These are phyloP conservation scores for Gallinago stenura DNA, from an alignment of 2,797 vertebrate genomes.

Conservation along the genomic window DNA sequence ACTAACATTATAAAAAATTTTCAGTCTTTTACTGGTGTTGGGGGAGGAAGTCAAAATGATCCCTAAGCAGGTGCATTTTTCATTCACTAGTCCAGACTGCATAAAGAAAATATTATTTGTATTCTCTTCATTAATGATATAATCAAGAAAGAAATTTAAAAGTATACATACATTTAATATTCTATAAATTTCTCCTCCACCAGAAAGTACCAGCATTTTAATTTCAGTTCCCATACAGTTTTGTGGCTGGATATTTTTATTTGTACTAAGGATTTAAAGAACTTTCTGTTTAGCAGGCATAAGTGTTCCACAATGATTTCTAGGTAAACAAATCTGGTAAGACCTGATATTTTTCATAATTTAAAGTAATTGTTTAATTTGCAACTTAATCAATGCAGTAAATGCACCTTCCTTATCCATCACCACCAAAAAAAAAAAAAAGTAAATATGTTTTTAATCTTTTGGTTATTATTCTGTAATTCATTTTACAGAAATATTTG, in stretches of 20 bases:
- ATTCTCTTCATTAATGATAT: not conserved
- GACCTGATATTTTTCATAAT: not conserved
- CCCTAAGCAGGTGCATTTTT: not conserved
- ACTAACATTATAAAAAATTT: not conserved
- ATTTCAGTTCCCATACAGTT: not conserved
- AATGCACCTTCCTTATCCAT: not conserved
- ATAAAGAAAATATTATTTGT: not conserved
- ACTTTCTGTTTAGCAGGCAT: not conserved
- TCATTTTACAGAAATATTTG: not conserved
- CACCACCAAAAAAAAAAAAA: not conserved
- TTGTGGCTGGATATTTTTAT: not conserved
- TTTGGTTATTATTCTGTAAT: not conserved
- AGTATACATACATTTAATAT: not conserved
- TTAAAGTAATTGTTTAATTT: not conserved
- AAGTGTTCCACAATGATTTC: not conserved
- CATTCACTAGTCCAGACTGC: not conserved
- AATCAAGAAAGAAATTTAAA: not conserved
- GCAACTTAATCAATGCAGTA: not conserved
- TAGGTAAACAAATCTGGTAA: not conserved
- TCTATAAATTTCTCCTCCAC: not conserved
- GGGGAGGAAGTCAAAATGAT: not conserved
- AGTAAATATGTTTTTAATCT: not conserved
- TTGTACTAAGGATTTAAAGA: not conserved
- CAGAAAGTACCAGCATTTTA: not conserved
- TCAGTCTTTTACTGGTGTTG: not conserved